Evolutionary conservation across 2,888 invertebrate genomes (phyloP), one percentile per base, ranked within the genome.

Genomic region (Aproaerema taeniolella): DNA sequence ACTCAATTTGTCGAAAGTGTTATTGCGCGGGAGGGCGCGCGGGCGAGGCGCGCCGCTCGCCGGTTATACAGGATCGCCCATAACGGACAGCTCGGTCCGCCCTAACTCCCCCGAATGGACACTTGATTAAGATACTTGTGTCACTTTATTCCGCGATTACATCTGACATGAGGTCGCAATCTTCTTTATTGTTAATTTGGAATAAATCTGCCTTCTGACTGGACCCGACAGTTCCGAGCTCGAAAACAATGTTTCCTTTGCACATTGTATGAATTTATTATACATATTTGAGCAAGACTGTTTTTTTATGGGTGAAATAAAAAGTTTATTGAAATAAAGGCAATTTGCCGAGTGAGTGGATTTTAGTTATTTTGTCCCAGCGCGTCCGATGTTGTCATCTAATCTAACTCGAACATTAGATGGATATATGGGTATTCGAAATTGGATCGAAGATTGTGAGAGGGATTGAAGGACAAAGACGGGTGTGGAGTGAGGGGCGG

Each of bases 81-180:
- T 81, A 73, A 77, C 73, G 55, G 74, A 76, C 76, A 68, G 71
- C 68, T 69, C 66, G 58, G 60, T 52, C 64, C 61, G 58, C 67
- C 67, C 67, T 77, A 74, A 76, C 72, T 75, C 78, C 68, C 54
- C 51, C 58, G 67, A 82, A 81, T 82, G 76, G 77, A 75, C 75
- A 73, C 79, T 81, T 82, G 80, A 85, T 83, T 81, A 83, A 80
- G 83, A 79, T 75, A 78, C 77, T 83, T 67, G 74, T 77, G 74
- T 74, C 78, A 75, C 76, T 81, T 83, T 79, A 82, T 80, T 75
- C 69, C 61, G 71, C 73, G 78, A 82, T 82, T 78, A 80, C 74
- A 75, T 72, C 71, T 72, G 72, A 74, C 71, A 65, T 69, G 67
- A 67, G 69, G 69, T 67, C 63, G 61, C 69, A 67, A 73, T 73